Conservation (phyloP, 2,888 invertebrate genomes). For the Graphium colonna region DNA sequence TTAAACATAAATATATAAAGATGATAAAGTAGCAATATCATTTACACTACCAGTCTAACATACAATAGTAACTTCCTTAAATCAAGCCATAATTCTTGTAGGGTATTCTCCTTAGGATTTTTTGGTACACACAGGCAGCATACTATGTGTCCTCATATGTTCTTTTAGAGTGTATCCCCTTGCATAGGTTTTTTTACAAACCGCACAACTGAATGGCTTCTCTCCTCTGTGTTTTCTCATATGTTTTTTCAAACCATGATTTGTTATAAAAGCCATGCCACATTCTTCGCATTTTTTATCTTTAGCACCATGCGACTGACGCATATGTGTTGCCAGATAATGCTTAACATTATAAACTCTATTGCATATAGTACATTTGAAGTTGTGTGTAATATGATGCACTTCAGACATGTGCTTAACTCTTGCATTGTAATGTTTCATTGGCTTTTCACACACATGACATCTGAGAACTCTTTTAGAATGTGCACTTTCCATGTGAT, state of each 20-base stretch:
- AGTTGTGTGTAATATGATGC: conserved; percentile 61
- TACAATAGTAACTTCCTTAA: too few relatives aligned
- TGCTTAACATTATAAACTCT: conserved; percentile 64
- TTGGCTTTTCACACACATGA: conserved; percentile 60
- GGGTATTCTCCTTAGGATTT: too few relatives aligned
- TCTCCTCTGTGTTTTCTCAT: conserved; percentile 58
- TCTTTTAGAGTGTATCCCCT: conserved; percentile 59
- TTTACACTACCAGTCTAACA: too few relatives aligned
- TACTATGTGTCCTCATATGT: conserved; percentile 61
- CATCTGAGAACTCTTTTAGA: conserved; percentile 59
- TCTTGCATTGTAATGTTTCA: conserved; percentile 68
- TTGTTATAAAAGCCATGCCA: conserved; percentile 68
- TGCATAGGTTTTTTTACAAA: conserved; percentile 65
- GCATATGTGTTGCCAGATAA: conserved; percentile 63
- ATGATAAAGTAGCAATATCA: too few relatives aligned
- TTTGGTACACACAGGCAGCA: too few relatives aligned
- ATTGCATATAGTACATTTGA: conserved; percentile 56
- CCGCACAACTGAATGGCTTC: conserved; percentile 52
- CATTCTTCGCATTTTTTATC: conserved; percentile 70
- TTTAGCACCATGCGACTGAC: conserved; percentile 66
- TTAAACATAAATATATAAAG: too few relatives aligned
- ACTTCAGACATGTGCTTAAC: conserved; percentile 67
- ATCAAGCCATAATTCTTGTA: too few relatives aligned
- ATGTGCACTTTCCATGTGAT: conserved; percentile 63
- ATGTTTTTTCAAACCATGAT: conserved; percentile 52